Base-by-base conservation (phyloP, 2,113 vertebrate genomes). In the Nymphicus hollandicus region DNA sequence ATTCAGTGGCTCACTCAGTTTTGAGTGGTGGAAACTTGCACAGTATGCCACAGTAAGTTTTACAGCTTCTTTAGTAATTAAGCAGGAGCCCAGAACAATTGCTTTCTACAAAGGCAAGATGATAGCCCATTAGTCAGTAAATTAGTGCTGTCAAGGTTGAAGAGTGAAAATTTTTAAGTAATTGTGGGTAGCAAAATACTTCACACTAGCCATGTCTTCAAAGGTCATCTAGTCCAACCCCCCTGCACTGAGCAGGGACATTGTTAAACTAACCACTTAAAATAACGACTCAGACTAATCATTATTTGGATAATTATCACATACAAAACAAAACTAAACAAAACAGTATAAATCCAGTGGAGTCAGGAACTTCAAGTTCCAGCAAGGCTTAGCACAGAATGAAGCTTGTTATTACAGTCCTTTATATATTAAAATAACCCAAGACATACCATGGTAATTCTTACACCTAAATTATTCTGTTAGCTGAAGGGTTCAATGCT, bases 61-160 rank as follows among this genome's bases (percentile, higher is more conserved):
- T 79, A 72, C 52, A 93, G 43, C 39, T 87, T 56, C 70, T 91
- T 37, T 71, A 73, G 60, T 68, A 91, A 91, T 87, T 95, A 84
- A 71, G 27, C 43, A 71, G 52, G 23, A 91, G 43, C 37, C 0
- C 0, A 78, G 65, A 68, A 60, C 60, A 83, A 78, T 64, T 79
- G 73, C 33, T 74, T 84, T 76, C 74, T 64, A 81, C 35, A 91
- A 71, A 89, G 70, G 50, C 52, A 93, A 76, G 70, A 87, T 43
- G 77, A 91, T 43, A 52, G 76, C 16, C 58, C 77, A 83, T 77
- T 95, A 92, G 89, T 94, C 87, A 84, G 55, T 55, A 91, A 89
- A 89, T 79, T 18, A 37, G 28, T 49, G 33, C 31, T 88, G 58
- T 79, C 82, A 77, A 3, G 46, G 37, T 52, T 46, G 31, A 60